Percentiles rank a stretch among this genome's conserved stretches.
These are phyloP conservation scores for Gorilla gorilla DNA, from an alignment of 2,113 vertebrate genomes.

Conservation along the genomic window DNA sequence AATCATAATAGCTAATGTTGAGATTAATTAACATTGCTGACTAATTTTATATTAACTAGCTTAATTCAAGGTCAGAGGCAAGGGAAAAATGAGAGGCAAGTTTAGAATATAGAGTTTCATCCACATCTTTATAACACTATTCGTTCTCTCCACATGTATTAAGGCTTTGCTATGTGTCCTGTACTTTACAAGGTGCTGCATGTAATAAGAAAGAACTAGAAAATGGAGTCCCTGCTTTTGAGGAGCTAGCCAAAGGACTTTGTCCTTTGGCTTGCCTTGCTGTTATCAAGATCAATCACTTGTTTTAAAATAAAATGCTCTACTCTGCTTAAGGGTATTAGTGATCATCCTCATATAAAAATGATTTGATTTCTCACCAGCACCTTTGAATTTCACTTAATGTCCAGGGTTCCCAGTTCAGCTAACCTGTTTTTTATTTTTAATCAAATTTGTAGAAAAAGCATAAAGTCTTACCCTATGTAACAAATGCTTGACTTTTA, in stretches of 20 bases:
- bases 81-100: background rate
- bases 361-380: slow-evolving; percentile 46
- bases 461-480: background rate
- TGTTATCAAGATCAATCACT: slow-evolving; percentile 34
- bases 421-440: background rate
- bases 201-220: slow-evolving; percentile 13
- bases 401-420: background rate
- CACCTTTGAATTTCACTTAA: slow-evolving; percentile 42
- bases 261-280: slow-evolving; percentile 33
- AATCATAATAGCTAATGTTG: background rate
- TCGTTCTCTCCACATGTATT: background rate
- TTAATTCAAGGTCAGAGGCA: background rate
- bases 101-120: background rate
- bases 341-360: slow-evolving; percentile 27
- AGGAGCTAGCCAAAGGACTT: background rate
- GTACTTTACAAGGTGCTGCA: background rate
- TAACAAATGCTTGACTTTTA: slow-evolving; percentile 13
- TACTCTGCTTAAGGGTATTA: slow-evolving; percentile 41
- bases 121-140: background rate
- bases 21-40: background rate
- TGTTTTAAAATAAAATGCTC: slow-evolving; percentile 49
- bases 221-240: background rate
- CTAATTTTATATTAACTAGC: background rate
- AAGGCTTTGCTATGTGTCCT: background rate
- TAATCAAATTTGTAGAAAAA: slow-evolving; percentile 16